Evolutionary conservation across 2,113 vertebrate genomes (phyloP).

Genomic region (Marmota flaviventris): DNA sequence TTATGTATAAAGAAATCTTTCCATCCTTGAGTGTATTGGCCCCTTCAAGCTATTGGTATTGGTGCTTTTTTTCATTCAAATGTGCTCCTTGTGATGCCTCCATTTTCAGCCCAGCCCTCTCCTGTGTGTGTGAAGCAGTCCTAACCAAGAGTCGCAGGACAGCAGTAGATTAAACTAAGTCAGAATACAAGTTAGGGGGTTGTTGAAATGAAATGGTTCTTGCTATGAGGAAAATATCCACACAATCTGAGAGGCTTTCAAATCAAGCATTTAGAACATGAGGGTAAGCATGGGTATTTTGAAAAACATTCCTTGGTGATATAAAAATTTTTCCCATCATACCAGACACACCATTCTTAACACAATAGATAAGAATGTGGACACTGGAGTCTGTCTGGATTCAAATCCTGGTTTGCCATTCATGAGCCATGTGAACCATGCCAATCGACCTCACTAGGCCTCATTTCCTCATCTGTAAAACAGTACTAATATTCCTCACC

Average conservation of each 20-base stretch:
- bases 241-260: slow-evolving; percentile 4
- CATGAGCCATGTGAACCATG: background rate
- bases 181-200: background rate
- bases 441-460: background rate
- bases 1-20: background rate
- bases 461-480: slow-evolving; percentile 49
- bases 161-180: background rate
- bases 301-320: background rate
- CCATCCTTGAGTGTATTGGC: background rate
- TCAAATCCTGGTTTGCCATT: background rate
- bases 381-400: background rate
- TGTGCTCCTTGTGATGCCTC: background rate
- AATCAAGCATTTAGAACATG: slow-evolving; percentile 47
- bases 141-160: background rate
- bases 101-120: background rate
- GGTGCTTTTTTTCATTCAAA: background rate
- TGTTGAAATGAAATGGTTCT: background rate
- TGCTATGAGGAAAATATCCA: background rate
- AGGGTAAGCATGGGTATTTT: background rate
- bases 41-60: background rate
- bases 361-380: background rate
- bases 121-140: background rate
- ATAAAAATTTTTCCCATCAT: background rate
- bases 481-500: background rate
- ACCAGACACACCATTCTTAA: background rate